Evolutionary conservation across 2,888 invertebrate species (phyloP).

Genomic region (Acheta domesticus): DNA sequence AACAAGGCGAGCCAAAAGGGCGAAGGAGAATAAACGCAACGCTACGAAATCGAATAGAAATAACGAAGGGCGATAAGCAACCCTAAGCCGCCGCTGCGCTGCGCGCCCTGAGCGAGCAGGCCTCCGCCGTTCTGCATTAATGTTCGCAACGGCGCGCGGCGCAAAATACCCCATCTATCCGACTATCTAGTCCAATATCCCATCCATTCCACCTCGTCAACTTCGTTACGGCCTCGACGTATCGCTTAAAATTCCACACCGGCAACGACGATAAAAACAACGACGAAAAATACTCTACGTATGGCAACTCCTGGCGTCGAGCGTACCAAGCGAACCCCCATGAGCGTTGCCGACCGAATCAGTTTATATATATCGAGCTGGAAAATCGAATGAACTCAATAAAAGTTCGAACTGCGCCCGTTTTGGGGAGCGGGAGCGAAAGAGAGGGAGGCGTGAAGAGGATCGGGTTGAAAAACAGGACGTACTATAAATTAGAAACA

Average conservation of each 20-base stretch:
- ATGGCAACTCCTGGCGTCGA: too few relatives aligned
- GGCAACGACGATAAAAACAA: background rate
- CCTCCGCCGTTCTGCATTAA: too few relatives aligned
- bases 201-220: background rate
- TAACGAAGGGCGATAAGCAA: too few relatives aligned
- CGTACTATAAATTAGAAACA: too few relatives aligned
- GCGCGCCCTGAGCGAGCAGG: too few relatives aligned
- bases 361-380: background rate
- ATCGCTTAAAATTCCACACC: background rate
- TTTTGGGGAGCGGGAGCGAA: background rate
- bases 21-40: too few relatives aligned
- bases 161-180: too few relatives aligned
- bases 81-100: too few relatives aligned
- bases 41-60: too few relatives aligned
- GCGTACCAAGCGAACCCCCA: background rate
- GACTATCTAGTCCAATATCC: too few relatives aligned
- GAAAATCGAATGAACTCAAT: constrained; percentile 18
- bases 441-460: background rate
- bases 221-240: background rate
- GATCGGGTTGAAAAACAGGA: background rate
- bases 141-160: too few relatives aligned
- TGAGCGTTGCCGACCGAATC: background rate
- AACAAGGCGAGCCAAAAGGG: too few relatives aligned
- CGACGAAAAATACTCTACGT: background rate
- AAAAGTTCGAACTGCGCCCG: background rate